Percentiles rank a stretch among this genome's conserved stretches.
Conservation (phyloP, 2,888 invertebrate genomes). For the Drosophila histrio region DNA sequence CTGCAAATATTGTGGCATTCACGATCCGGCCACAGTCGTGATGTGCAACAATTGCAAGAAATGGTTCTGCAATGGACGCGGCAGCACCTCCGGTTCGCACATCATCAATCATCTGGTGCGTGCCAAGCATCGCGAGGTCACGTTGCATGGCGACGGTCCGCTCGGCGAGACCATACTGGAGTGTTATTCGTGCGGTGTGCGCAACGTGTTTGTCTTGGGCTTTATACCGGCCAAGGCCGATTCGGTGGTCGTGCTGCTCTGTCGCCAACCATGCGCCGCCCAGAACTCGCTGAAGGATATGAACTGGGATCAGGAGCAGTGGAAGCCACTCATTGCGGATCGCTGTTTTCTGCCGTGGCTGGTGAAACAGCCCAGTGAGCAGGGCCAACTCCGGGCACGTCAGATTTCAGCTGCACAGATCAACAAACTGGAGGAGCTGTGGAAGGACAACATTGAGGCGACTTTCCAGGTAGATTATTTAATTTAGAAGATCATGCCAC, state of each 20-base stretch:
- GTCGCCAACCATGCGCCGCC: constrained; percentile 99
- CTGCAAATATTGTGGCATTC: constrained; percentile 99
- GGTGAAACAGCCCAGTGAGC: constrained; percentile 98
- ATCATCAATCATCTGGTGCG: constrained; percentile 99
- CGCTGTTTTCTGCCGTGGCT: constrained; percentile 98
- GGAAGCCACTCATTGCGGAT: constrained; percentile 99
- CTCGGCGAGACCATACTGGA: constrained; percentile 98
- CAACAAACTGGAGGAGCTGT: constrained; percentile 98
- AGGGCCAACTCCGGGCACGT: constrained; percentile 97
- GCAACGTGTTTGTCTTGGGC: constrained; percentile 99
- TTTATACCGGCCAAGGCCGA: constrained; percentile 99
- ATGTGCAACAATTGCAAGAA: constrained; percentile 99
- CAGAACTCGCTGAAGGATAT: constrained; percentile 98
- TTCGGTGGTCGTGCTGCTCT: constrained; percentile 97
- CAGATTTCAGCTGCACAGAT: constrained; percentile 99
- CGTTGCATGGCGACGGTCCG: constrained; percentile 98
- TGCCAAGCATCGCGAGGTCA: constrained; percentile 99
- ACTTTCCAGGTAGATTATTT: constrained; percentile 96
- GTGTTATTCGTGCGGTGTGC: constrained; percentile 99
- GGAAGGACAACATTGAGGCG: constrained; percentile 99
- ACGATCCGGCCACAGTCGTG: constrained; percentile 89
- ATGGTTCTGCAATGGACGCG: constrained; percentile 99
- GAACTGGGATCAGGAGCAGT: constrained; percentile 99
- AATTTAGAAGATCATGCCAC: too few relatives aligned
- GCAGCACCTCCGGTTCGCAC: constrained; percentile 98